Conservation (phyloP, 1,140 invertebrate species). For the Melanaphis sacchari region DNA sequence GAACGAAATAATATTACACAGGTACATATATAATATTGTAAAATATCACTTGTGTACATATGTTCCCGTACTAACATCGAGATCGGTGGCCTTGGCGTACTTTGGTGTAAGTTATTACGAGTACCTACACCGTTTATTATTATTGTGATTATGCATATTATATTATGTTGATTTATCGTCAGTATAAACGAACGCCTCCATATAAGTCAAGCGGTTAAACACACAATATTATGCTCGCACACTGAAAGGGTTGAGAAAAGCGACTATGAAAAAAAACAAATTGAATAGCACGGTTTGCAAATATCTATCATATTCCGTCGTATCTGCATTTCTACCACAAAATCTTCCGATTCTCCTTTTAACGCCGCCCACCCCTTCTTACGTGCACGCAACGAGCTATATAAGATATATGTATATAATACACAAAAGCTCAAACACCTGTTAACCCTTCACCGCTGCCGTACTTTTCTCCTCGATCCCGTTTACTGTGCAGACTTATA, state of each 20-base stretch:
- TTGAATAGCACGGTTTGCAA: background rate
- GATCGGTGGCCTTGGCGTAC: background rate
- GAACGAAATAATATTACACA: background rate
- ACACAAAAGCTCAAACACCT: constrained; percentile 14
- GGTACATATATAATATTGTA: background rate
- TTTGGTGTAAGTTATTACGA: background rate
- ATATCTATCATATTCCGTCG: background rate
- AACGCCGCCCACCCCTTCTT: too few species aligned
- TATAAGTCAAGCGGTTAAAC: background rate
- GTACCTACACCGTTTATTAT: too few species aligned
- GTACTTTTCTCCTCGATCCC: background rate
- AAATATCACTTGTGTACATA: background rate
- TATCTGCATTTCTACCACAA: background rate
- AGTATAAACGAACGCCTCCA: background rate
- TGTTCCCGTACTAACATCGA: background rate
- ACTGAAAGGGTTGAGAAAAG: background rate
- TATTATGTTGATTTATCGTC: background rate
- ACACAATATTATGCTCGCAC: background rate
- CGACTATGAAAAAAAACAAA: background rate
- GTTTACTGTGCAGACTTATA: background rate
- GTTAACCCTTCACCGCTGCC: background rate
- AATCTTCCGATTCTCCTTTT: background rate
- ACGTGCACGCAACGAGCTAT: background rate
- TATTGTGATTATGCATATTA: background rate
- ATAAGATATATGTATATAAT: background rate